These are phyloP conservation scores for Pseudotriccus pelzelni DNA, from an alignment of 2,797 vertebrate species.

Conservation along the genomic window DNA sequence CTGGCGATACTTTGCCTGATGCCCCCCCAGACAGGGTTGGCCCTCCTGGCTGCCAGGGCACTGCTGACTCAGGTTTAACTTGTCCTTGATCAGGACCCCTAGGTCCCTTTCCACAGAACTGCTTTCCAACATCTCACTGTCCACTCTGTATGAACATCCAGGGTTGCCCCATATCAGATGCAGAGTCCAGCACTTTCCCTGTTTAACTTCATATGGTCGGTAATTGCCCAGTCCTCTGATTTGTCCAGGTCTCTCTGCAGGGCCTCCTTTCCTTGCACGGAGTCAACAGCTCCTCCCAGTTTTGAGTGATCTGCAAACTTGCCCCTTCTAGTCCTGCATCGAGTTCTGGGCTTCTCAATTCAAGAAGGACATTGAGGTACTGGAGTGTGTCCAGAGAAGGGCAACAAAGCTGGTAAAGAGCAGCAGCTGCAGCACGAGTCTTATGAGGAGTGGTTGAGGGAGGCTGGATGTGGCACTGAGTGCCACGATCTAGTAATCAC, in stretches of 20 bases:
- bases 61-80: not conserved
- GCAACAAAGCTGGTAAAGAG: not conserved
- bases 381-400: not conserved
- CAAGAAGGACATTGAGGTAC: not conserved
- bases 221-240: not conserved
- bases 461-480: too few species aligned
- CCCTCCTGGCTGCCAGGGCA: not conserved
- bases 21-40: not conserved
- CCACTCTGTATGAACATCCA: not conserved
- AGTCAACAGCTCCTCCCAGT: not conserved
- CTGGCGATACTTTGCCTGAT: not conserved
- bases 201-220: not conserved
- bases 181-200: not conserved
- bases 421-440: not conserved
- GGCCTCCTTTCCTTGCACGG: not conserved
- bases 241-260: not conserved
- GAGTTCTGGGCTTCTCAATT: not conserved
- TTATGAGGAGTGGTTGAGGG: not conserved
- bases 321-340: not conserved
- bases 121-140: not conserved
- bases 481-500: too few species aligned
- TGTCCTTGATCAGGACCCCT: not conserved
- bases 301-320: not conserved
- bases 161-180: not conserved
- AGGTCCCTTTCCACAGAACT: not conserved